Evolutionary conservation across 2,113 vertebrate species (phyloP).

Genomic region (Tachuris rubrigastra): DNA sequence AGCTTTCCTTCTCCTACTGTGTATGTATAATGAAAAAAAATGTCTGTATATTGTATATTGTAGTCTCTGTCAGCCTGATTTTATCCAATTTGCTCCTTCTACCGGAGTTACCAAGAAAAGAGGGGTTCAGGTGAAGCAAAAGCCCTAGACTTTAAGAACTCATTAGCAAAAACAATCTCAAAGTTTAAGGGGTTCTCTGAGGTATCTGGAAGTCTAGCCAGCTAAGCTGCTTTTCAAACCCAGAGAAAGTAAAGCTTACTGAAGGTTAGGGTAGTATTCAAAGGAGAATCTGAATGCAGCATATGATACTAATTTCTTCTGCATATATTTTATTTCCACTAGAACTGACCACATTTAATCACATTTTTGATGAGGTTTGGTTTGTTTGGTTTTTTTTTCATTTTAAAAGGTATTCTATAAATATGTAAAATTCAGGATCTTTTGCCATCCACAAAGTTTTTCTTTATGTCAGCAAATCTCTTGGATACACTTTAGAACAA

Average conservation of each 20-base stretch:
- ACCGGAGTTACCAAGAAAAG: background rate
- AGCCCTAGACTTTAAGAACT: background rate
- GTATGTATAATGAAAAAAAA: background rate
- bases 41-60: background rate
- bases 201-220: background rate
- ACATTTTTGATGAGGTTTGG: background rate
- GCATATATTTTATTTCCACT: background rate
- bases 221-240: background rate
- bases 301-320: background rate
- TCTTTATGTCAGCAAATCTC: background rate
- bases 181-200: background rate
- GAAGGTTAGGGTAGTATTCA: background rate
- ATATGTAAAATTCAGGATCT: background rate
- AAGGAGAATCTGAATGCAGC: background rate
- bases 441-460: background rate
- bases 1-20: background rate
- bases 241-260: background rate
- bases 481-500: background rate
- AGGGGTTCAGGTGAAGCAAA: background rate
- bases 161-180: background rate
- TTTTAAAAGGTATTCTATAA: background rate
- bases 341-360: background rate
- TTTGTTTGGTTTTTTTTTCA: accelerated
- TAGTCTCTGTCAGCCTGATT: background rate
- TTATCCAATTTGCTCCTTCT: background rate